phyloP scores from a whole-genome alignment of 2,797 vertebrate genomes.

The Pangasius sanitwongsei region DNA sequence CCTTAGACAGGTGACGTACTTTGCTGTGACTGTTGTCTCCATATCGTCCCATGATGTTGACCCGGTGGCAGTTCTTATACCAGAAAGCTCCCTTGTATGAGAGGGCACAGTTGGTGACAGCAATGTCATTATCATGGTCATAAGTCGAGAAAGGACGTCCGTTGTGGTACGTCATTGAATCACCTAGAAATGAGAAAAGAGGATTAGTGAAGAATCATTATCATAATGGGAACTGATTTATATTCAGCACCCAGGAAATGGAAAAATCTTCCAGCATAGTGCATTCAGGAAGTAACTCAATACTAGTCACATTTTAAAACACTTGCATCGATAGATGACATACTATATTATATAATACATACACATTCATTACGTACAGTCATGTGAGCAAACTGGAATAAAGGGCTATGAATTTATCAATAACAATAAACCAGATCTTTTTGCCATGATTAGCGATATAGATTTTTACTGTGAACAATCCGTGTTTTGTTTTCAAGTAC shows the following conservation, averaged over 20 bases:
- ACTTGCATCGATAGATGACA: too few relatives aligned
- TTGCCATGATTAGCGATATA: background rate
- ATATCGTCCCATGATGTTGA: conserved; percentile 95
- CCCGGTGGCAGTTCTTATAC: conserved; percentile 98
- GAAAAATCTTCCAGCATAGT: background rate
- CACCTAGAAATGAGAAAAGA: conserved; percentile 73
- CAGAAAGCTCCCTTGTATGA: conserved; percentile 98
- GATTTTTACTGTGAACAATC: background rate
- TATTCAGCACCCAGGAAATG: background rate
- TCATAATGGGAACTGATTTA: background rate
- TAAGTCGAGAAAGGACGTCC: conserved; percentile 92
- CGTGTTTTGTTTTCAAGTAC: too few relatives aligned
- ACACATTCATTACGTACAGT: background rate
- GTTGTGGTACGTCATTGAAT: conserved; percentile 95
- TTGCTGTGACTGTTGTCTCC: conserved; percentile 95
- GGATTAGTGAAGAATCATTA: background rate
- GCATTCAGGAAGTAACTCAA: conserved; percentile 1
- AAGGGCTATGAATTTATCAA: background rate
- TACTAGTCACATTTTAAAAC: background rate
- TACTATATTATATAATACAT: background rate
- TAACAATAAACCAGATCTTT: background rate
- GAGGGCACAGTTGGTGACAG: conserved; percentile 96
- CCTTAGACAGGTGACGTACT: conserved; percentile 71
- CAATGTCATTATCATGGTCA: conserved; percentile 93
- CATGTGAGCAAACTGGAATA: background rate